Evolutionary conservation across 2,797 vertebrate genomes (phyloP).

Genomic region (Phataginus tricuspis): DNA sequence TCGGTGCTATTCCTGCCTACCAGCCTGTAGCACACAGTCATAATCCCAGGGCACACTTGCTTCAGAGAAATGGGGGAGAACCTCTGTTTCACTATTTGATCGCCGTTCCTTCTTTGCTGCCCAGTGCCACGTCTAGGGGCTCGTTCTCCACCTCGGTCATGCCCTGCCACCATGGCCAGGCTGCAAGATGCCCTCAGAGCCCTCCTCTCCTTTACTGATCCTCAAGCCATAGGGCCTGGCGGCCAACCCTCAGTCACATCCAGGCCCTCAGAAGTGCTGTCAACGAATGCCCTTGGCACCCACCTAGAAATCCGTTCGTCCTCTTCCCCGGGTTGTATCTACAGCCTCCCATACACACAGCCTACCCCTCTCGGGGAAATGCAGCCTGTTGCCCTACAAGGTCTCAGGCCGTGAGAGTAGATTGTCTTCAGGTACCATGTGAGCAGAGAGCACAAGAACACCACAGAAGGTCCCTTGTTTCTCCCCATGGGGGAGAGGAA

Average conservation of each 20-base stretch:
- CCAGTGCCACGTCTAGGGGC: neutral
- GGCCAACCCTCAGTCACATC: neutral
- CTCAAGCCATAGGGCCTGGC: neutral
- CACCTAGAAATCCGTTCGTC: fast-evolving
- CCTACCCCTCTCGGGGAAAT: neutral
- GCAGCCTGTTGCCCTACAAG: neutral
- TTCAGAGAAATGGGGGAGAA: neutral
- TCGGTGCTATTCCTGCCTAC: neutral
- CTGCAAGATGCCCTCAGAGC: neutral
- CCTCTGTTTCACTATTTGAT: neutral
- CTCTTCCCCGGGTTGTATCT: neutral
- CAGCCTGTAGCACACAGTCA: neutral
- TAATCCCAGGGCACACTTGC: neutral
- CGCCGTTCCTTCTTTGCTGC: neutral
- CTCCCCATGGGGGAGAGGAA: neutral
- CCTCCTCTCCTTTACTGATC: neutral
- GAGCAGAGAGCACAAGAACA: neutral
- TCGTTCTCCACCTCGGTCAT: neutral
- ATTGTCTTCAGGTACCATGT: neutral
- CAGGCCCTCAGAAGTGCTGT: neutral
- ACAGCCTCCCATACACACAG: neutral
- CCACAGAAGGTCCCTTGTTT: neutral
- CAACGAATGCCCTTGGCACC: neutral
- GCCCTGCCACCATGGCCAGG: neutral
- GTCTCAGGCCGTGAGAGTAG: neutral